Percentiles rank a stretch among this genome's conserved stretches.
Conservation (phyloP, 2,113 vertebrate species). For the Chauna torquata region DNA sequence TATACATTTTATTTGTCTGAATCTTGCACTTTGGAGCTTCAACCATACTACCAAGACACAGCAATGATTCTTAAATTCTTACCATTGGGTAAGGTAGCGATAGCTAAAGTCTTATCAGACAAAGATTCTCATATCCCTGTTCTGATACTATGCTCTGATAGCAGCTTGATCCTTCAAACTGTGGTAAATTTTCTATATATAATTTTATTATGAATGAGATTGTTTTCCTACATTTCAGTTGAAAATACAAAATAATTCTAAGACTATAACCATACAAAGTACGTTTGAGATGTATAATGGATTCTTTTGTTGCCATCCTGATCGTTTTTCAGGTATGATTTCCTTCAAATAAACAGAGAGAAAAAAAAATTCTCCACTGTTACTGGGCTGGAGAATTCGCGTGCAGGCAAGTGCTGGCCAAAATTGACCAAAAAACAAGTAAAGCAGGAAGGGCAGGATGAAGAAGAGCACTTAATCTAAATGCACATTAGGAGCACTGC, state of each 20-base stretch:
- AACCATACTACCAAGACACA: background rate
- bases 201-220: background rate
- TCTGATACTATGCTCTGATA: background rate
- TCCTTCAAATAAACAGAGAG: background rate
- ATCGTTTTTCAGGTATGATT: background rate
- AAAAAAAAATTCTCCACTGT: background rate
- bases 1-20: background rate
- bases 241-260: background rate
- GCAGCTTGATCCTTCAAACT: background rate
- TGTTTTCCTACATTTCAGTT: background rate
- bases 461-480: background rate
- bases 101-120: background rate
- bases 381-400: background rate
- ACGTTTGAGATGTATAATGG: background rate
- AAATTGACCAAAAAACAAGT: background rate
- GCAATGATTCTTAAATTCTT: background rate
- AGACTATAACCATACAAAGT: background rate
- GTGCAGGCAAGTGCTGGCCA: background rate
- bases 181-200: background rate
- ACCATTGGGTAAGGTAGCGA: background rate
- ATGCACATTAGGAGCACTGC: background rate
- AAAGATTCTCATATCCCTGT: background rate
- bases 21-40: background rate
- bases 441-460: background rate
- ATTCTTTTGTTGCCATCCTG: background rate